Evolutionary conservation across 2,797 vertebrate species (phyloP), one percentile per base, ranked within the genome.

Genomic region (Otus scops): DNA sequence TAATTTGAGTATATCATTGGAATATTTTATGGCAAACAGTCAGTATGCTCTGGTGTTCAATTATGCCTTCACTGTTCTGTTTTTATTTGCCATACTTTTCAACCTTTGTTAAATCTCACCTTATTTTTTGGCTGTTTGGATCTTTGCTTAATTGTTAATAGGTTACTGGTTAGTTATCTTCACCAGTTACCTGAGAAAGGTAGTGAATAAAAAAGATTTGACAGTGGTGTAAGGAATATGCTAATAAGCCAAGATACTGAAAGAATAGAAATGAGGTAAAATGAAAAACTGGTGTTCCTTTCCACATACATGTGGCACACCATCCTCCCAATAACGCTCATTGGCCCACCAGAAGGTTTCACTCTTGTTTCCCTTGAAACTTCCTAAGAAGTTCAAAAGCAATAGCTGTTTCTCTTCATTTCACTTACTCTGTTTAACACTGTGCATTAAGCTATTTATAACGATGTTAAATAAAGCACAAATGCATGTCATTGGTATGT

Each of bases 301-400:
- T 86, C n/a, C n/a, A 11, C 7, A 3, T 65, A 15, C 2, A 4
- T 10, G 9, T 63, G 32, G 13, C 14, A 6, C 26, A 9, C 9
- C 2, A 3, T 68, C 27, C 32, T 86, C 3, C 23, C 21, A n/a
- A 0, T 64, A 50, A 38, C 4, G 5, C 5, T 76, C 1, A 24
- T 0, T 2, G 3, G 5, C 32, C 32, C 34, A 30, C 18, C 8
- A 3, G 10, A 24, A 83, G 13, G 19, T 71, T 89, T 85, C 30
- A 51, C 5, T 73, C 13, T 56, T 0, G 0, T 77, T 89, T 88
- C n/a, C 34, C 5, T 0, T 70, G 30, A 34, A 82, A 36, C 27
- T 85, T 93, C 21, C 3, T 10, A 26, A 63, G 47, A 54, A 67
- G 19, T 82, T 65, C 8, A 69, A 74, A 89, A 77, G 54, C n/a